Conservation (phyloP, 2,113 vertebrate species). For the Abramis brama region DNA sequence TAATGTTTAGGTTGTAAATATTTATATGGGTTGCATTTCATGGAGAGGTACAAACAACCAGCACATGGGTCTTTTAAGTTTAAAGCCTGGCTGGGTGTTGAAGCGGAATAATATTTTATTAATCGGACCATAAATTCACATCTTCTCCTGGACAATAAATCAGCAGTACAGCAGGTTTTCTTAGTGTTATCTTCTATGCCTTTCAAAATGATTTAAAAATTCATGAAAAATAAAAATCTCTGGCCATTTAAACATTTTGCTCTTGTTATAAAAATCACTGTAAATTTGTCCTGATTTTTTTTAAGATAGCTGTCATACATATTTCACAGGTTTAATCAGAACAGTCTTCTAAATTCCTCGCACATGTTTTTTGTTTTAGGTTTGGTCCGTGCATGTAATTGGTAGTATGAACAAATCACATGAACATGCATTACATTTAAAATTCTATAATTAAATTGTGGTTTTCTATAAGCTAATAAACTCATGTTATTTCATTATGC, state of each 20-base stretch:
- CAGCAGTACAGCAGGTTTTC: conserved; percentile 75
- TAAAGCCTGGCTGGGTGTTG: background rate
- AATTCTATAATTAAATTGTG: background rate
- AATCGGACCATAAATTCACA: conserved; percentile 68
- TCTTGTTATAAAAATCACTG: conserved; percentile 47
- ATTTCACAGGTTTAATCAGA: conserved; percentile 53
- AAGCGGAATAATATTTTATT: conserved; percentile 57
- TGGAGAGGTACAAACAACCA: conserved; percentile 65
- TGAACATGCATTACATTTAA: conserved; percentile 41
- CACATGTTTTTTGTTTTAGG: conserved; percentile 70
- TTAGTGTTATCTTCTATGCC: conserved; percentile 65
- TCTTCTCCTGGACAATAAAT: conserved; percentile 71
- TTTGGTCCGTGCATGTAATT: conserved; percentile 47
- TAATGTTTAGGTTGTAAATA: conserved; percentile 76
- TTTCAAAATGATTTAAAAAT: conserved; percentile 60
- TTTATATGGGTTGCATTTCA: conserved; percentile 70
- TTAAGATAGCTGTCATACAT: conserved; percentile 52
- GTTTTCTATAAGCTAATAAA: conserved; percentile 40
- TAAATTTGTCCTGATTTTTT: conserved; percentile 33
- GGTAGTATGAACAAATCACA: background rate
- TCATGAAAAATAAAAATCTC: background rate
- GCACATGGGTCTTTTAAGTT: conserved; percentile 29
- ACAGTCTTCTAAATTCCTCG: conserved; percentile 65
- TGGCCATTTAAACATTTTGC: background rate
- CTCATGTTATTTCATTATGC: conserved; percentile 15